Evolutionary conservation across 1,140 invertebrate species (phyloP), one percentile per base, ranked within the genome.

Genomic region (Drosophila funebris): DNA sequence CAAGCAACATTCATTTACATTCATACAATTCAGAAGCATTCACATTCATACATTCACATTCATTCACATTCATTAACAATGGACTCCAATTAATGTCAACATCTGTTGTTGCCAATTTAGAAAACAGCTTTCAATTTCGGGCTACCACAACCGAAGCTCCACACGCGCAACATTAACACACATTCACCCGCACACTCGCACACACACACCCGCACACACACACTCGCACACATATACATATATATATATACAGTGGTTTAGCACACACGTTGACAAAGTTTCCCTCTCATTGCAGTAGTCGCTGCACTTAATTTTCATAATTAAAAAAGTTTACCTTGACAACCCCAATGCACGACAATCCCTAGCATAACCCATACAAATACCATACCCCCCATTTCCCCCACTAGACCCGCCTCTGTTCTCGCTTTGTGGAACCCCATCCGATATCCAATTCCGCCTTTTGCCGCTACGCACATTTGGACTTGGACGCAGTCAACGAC

Each of bases 271-370:
- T 82, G 62, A 73, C 44, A 67, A 73, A 67, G 69, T 76, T 78
- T 80, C 70, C 53, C 70, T 73, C 58, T 81, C 62, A 64, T 70
- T 74, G 69, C 73, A 57, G 69, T 85, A 73, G 69, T 77, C 69
- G 62, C 66, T 85, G 81, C 81, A 85, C 81, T 85, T 85, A 80
- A 85, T 85, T 85, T 85, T 85, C 81, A 85, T 85, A 85, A 85
- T 85, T 85, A 85, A 85, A 85, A 85, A 85, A 85, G 81, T 85
- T 85, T 85, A 85, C 81, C 81, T 85, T 77, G 74, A 69, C 62
- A 73, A 85, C 75, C 69, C 81, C 75, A 53, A 61, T 75, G 63
- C 69, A 61, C 44, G 73, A 37, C 52, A 61, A 44, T 39, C 20
- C 56, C 54, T 7, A 36, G 50, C 56, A 58, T 33, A 33, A 24